Evolutionary conservation across 2,797 vertebrate species (phyloP).

Genomic region (Periophthalmus magnuspinnatus): DNA sequence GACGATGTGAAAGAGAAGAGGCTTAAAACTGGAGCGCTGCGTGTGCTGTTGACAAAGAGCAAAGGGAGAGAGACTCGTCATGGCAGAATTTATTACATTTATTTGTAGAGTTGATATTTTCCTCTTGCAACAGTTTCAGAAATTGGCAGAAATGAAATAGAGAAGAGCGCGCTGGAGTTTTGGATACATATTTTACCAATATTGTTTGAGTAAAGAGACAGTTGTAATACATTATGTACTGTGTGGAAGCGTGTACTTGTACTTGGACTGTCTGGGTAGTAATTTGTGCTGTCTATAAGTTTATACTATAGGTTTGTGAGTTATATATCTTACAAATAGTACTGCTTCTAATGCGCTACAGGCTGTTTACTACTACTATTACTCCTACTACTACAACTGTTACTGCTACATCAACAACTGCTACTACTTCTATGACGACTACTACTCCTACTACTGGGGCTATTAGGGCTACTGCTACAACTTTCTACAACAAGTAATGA

Average conservation of each 20-base stretch:
- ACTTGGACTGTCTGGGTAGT: neutral
- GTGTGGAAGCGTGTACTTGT: neutral
- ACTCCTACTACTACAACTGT: neutral
- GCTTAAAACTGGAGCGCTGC: slow-evolving; percentile 59
- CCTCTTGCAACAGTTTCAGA: neutral
- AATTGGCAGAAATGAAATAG: neutral
- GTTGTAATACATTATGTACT: neutral
- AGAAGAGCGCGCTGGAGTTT: neutral
- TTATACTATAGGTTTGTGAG: no score
- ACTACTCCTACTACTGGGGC: slow-evolving; percentile 26
- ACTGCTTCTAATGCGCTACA: neutral
- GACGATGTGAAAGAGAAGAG: slow-evolving; percentile 33
- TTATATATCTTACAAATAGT: neutral
- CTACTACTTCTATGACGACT: neutral
- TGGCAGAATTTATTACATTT: slow-evolving; percentile 31
- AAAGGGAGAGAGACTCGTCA: slow-evolving; percentile 13
- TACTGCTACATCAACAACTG: neutral
- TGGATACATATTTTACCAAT: neutral
- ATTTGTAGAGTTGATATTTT: neutral
- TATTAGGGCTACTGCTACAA: neutral
- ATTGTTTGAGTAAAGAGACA: neutral
- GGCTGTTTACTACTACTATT: neutral
- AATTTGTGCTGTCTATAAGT: no score
- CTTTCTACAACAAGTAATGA: neutral
- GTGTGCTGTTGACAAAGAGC: slow-evolving; percentile 57